Evolutionary conservation across 2,888 invertebrate species (phyloP).

Genomic region (Apocheima hispidaria): DNA sequence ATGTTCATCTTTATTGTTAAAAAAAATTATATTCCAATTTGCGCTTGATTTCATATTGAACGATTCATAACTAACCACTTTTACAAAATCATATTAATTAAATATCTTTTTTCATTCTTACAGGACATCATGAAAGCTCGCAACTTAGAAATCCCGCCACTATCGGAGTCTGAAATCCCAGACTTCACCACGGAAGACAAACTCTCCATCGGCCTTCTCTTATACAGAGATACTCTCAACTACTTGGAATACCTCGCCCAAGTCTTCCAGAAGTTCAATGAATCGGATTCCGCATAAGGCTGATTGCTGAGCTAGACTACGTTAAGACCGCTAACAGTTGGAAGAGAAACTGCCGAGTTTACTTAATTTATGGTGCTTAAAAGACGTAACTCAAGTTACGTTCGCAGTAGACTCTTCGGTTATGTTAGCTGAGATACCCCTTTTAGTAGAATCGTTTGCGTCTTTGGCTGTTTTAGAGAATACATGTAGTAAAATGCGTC

Average conservation of each 20-base stretch:
- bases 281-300: constrained; percentile 57
- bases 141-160: constrained; percentile 63
- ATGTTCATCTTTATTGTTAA: too few species aligned
- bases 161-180: constrained; percentile 66
- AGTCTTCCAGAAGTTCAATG: constrained; percentile 69
- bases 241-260: constrained; percentile 73
- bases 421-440: constrained; percentile 58
- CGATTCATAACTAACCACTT: neutral
- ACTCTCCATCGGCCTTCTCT: constrained; percentile 58
- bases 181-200: constrained; percentile 58
- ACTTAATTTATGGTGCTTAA: constrained; percentile 56
- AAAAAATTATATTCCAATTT: too few species aligned
- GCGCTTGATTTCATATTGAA: neutral
- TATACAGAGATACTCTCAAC: constrained; percentile 76
- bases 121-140: constrained; percentile 74
- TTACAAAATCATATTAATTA: neutral
- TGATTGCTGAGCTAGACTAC: constrained; percentile 42
- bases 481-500: constrained; percentile 68
- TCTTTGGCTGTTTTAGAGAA: constrained; percentile 73
- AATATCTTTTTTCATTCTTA: constrained; percentile 48
- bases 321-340: constrained; percentile 51
- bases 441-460: constrained; percentile 60
- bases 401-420: constrained; percentile 52
- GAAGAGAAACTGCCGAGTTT: constrained; percentile 44
- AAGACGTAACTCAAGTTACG: constrained; percentile 28